A percentile compares a stretch with the other conserved stretches of the same genome.
Evolutionary conservation across 2,113 vertebrate species (phyloP).

Genomic region (Microcebus jonahi): DNA sequence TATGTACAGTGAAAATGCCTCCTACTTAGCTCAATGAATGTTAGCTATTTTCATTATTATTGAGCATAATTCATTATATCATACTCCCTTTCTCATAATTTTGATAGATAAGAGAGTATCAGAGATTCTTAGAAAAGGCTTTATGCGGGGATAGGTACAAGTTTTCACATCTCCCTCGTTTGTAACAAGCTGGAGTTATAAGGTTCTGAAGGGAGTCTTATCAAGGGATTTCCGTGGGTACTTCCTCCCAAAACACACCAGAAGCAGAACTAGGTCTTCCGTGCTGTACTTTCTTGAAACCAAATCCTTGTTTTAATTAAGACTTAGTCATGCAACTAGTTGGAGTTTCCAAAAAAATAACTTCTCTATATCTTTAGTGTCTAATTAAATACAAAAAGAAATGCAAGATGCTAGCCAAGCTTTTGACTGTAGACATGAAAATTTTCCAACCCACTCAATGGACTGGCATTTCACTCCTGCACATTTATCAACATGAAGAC

Average conservation of each 20-base stretch:
- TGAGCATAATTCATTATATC: not conserved
- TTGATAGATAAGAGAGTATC: not conserved
- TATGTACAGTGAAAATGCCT: not conserved
- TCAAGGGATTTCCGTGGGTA: not conserved
- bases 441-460: conserved; percentile 76
- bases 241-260: not conserved
- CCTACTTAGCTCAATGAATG: not conserved
- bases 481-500: conserved; percentile 80
- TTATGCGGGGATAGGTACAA: not conserved
- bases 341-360: conserved; percentile 75
- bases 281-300: not conserved
- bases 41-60: not conserved
- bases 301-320: conserved; percentile 83
- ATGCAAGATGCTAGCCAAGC: conserved; percentile 72
- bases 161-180: not conserved
- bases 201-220: not conserved
- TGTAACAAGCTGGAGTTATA: not conserved
- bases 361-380: conserved; percentile 77
- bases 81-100: not conserved
- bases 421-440: conserved; percentile 78
- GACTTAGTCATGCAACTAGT: conserved; percentile 82
- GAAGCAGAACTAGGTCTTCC: conserved; percentile 31
- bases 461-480: conserved; percentile 77
- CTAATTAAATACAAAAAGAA: conserved; percentile 83
- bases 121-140: not conserved